Base-by-base conservation (phyloP, 2,797 vertebrate species). In the Myoxocephalus aenaeus region DNA sequence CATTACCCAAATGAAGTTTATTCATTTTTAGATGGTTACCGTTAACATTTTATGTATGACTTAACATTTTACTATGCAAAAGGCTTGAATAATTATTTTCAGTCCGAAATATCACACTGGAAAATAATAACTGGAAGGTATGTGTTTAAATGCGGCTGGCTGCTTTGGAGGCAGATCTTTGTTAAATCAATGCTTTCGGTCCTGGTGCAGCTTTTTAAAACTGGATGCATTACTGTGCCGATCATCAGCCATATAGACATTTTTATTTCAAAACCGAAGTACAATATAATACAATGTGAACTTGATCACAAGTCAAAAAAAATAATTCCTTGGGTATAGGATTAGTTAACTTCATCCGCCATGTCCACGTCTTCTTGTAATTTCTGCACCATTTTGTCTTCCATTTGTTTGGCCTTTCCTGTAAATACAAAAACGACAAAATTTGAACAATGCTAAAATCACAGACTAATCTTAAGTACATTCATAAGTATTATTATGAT, bases 361-460 rank as follows among this genome's bases (percentile, higher is more conserved):
- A 98, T 98, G 67, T 96, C 95, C 92, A 98, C 94, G 18, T 99
- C 97, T 74, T 98, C 94, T 83, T 97, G 96, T 74, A 99, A 86
- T 75, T 96, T 96, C 88, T 98, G 97, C 48, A 99, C 96, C 97
- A 99, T 98, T 94, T 97, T 99, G 50, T 96, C 97, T 90, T 99
- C 98, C 96, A 99, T 73, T 46, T 94, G 88, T 86, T 97, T 98
- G 88, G 95, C 92, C 92, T 96, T 96, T 85, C 95, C 98, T 99
- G 86, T 50, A 77, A 77, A 64, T 69, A 67, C n/a, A 68, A 42
- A 64, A 53, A 67, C 1, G 4, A 71, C 2, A 74, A 48, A 0
- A 62, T 54, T 2, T 54, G 54, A 77, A 72, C 20, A 64, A 38
- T 2, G 2, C 5, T 54, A 0, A 72, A 54, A 27, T 53, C 1